Evolutionary conservation across 2,797 vertebrate genomes (phyloP), one percentile per base, ranked within the genome.

Genomic region (Ceryle rudis): DNA sequence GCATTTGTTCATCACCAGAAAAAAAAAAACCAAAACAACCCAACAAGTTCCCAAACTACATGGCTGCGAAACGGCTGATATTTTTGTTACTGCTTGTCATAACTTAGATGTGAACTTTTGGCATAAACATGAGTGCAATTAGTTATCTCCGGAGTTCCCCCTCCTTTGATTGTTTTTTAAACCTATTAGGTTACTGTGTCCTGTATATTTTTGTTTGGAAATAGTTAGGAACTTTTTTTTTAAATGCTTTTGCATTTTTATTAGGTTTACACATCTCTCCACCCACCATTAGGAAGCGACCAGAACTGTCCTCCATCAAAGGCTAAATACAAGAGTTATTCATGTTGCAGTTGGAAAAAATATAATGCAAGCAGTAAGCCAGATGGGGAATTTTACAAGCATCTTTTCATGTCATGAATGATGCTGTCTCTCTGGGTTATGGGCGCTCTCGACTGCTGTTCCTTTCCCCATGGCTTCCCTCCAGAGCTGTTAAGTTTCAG

Each of bases 401-500:
- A 87, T 87, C 72, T 80, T 93, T 96, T 95, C 72, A 84, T 86
- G 89, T 94, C 77, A 33, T 90, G 91, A 95, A 88, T 95, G 91
- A 86, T 94, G 51, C 51, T 91, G 92, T 67, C 71, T 89, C 83
- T 94, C 67, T 58, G 51, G 44, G 89, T 84, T 78, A 46, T 81
- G 85, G 10, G 74, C 90, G 92, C 78, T 79, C 78, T 89, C 12
- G 25, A 35, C 72, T 96, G 91, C 95, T 97, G 77, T 89, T 92
- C 70, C 72, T 94, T 92, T 92, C 81, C 65, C 84, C 6, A 73
- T 96, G 96, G 95, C 96, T 90, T 31, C 21, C 18, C n/a, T 97
- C 97, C 97, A 96, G 79, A 70, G 33, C 92, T 95, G 86, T 96
- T 94, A 97, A 94, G 73, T 91, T 97, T 81, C 80, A 94, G 70